These are phyloP conservation scores for Ctenosaura bakeri DNA, from an alignment of 2,797 vertebrate species.

Conservation along the genomic window DNA sequence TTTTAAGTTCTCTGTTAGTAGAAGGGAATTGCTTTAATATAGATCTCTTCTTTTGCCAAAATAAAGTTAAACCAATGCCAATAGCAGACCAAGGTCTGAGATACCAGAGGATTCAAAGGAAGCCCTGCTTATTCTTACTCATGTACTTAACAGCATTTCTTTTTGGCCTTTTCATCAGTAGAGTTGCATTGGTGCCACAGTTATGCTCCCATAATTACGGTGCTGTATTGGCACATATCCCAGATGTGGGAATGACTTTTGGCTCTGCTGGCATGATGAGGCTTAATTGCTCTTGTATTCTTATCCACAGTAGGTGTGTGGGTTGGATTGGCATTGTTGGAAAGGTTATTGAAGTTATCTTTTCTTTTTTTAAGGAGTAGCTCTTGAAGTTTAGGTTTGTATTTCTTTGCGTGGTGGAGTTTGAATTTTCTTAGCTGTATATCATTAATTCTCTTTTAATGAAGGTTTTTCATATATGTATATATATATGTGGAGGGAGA, in stretches of 20 bases:
- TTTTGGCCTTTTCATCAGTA: neutral
- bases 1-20: neutral
- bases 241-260: neutral
- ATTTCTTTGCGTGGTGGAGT: neutral
- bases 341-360: neutral
- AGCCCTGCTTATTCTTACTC: neutral
- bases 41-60: neutral
- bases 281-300: neutral
- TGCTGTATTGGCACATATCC: neutral
- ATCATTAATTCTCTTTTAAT: neutral
- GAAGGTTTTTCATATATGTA: neutral
- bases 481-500: no score
- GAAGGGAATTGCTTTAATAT: neutral
- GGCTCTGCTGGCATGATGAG: neutral
- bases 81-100: neutral
- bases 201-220: neutral
- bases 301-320: neutral
- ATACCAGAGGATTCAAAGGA: neutral
- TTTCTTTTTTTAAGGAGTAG: neutral
- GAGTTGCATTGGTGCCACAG: neutral
- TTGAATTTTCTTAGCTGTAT: neutral
- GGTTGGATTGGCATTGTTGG: neutral
- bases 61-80: neutral
- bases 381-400: neutral
- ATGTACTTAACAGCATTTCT: neutral